Base-by-base conservation (phyloP, 2,113 vertebrate species). In the Myxocyprinus asiaticus region DNA sequence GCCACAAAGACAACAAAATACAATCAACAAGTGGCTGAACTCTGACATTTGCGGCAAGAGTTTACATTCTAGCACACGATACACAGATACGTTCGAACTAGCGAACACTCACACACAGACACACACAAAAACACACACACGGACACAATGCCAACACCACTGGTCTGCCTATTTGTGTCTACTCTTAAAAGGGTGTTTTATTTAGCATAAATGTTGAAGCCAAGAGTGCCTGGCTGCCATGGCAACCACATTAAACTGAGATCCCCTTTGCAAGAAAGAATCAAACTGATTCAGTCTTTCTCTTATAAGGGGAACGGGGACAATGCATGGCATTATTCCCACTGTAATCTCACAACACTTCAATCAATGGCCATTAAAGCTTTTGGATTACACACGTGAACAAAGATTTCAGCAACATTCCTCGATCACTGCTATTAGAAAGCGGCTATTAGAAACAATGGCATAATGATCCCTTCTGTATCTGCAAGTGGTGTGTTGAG, bases 141-240 rank as follows among this genome's bases (percentile, higher is more conserved):
- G 56, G 79, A 78, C 77, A 80, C 71, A 85, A 90, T 91, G 89
- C 81, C 65, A 75, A 88, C 86, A 82, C 89, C 85, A 83, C 86
- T 86, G 89, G 88, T 91, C 88, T 88, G 89, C 89, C 91, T 92
- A 92, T 93, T 92, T 94, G 92, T 92, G 90, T 92, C 88, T 93
- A 87, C 88, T 93, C 90, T 93, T 93, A 90, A 93, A 91, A 91
- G 88, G 89, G 90, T 89, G 86, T 91, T 92, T 93, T 93, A 93
- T 94, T 94, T 93, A 93, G 92, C 92, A 93, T 93, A 93, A 93
- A 93, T 92, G 91, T 91, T 92, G 88, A 92, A 93, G 91, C 92
- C 92, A 93, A 93, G 91, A 89, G 91, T 93, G 91, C 89, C 91
- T 67, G 88, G 93, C 89, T 94, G 87, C 93, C 92, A 93, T 94